Evolutionary conservation across 2,797 vertebrate genomes (phyloP).

Genomic region (Cuniculus paca): DNA sequence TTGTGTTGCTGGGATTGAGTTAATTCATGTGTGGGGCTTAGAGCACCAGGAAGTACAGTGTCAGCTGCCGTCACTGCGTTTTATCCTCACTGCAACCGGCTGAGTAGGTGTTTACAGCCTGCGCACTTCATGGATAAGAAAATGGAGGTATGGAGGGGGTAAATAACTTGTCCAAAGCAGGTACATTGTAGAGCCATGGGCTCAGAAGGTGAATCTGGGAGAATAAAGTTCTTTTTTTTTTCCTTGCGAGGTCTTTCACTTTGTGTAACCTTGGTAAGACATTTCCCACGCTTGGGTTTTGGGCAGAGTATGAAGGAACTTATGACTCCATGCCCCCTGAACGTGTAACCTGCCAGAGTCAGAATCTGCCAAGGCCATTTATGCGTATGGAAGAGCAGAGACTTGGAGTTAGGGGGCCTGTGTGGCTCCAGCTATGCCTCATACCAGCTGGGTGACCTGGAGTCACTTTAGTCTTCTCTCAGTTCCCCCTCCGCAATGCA

Average conservation of each 20-base stretch:
- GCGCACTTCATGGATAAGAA: neutral
- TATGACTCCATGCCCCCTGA: neutral
- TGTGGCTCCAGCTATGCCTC: neutral
- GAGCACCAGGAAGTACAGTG: neutral
- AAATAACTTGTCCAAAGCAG: neutral
- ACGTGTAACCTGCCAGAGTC: neutral
- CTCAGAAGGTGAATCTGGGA: neutral
- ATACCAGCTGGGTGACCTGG: neutral
- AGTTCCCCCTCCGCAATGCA: neutral
- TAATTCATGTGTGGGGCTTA: neutral
- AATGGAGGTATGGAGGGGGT: neutral
- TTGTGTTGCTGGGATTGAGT: neutral
- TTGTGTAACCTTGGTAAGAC: neutral
- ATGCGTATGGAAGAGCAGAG: neutral
- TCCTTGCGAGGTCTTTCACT: neutral
- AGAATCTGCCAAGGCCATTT: neutral
- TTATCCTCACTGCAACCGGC: fast-evolving
- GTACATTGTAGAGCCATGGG: neutral
- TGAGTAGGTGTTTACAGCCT: neutral
- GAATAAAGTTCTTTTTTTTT: neutral
- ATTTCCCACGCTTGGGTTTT: neutral
- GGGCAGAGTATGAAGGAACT: neutral
- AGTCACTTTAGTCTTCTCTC: neutral
- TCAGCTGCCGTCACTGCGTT: neutral
- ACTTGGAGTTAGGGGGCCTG: neutral